Evolutionary conservation across 2,888 invertebrate genomes (phyloP), one percentile per base, ranked within the genome.

Genomic region (Reticulitermes lucifugus): DNA sequence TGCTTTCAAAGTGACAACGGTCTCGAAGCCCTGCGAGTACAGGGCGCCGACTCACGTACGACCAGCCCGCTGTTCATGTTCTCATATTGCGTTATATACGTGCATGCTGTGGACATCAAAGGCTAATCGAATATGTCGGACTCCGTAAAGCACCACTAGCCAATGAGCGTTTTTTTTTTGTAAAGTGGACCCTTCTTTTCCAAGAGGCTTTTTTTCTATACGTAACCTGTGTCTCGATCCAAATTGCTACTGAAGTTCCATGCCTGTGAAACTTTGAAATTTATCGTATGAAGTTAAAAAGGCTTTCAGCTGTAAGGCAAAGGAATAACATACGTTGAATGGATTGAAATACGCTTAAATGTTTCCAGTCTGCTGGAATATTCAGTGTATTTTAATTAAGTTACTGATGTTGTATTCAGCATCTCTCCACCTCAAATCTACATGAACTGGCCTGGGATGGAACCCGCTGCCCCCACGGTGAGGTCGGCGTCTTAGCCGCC

Each of bases 81-180:
- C 73, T n/a, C n/a, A 65, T 65, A 65, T 65, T 65, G 65, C 65
- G 25, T 65, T 65, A 65, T 65, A 25, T 25, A 25, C 25, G 65
- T 65, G 65, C 65, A 65, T 65, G 65, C 25, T 25, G 7, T 41
- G 73, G 73, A 35, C 73, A 41, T 73, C 73, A 73, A 73, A 73
- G 73, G 73, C 73, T 73, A 73, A 73, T 73, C 73, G 73, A 73
- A 73, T 73, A 6, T 73, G 73, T 41, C 73, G 41, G 73, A 41
- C 41, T 6, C 35, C 29, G 73, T 73, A 41, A 73, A 73, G 73
- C 41, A 41, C 35, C 73, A 73, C 41, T 73, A 29, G 25, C 73
- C 73, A 73, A 73, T 35, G 73, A 73, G 41, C 73, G 14, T 35
- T 73, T 21, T 6, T 41, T 73, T 73, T 73, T 73, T 6, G 12